These are phyloP conservation scores for Etia nguti DNA, from an alignment of 2,113 vertebrate species.

Conservation along the genomic window DNA sequence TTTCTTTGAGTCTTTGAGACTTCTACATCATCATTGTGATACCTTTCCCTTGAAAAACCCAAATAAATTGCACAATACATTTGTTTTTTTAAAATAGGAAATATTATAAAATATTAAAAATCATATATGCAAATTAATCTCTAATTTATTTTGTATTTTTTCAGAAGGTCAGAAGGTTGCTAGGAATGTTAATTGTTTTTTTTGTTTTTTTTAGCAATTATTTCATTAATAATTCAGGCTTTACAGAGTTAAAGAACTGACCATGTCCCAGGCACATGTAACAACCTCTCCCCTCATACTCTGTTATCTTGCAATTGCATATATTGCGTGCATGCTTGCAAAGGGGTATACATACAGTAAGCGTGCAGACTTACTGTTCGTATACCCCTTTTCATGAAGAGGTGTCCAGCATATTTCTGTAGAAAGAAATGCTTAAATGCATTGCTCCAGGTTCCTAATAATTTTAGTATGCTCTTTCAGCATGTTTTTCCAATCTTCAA, in stretches of 20 bases:
- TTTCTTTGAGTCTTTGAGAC: neutral
- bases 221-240: neutral
- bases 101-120: neutral
- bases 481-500: neutral
- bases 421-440: neutral
- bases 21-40: neutral
- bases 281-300: neutral
- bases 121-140: neutral
- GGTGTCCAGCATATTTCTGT: neutral
- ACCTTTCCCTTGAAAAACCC: neutral
- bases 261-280: neutral
- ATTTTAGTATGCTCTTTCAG: neutral
- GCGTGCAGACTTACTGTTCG: neutral
- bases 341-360: neutral
- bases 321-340: neutral
- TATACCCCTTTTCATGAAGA: neutral
- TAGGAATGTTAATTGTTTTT: neutral
- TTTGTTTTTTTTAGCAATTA: neutral
- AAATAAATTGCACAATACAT: neutral
- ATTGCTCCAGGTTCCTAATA: neutral
- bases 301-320: neutral
- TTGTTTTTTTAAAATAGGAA: neutral
- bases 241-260: neutral
- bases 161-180: neutral
- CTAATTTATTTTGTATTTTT: neutral